Percentiles rank a stretch among this genome's conserved stretches.
phyloP scores from a whole-genome alignment of 2,797 vertebrate species.

The Dicrostonyx torquatus region DNA sequence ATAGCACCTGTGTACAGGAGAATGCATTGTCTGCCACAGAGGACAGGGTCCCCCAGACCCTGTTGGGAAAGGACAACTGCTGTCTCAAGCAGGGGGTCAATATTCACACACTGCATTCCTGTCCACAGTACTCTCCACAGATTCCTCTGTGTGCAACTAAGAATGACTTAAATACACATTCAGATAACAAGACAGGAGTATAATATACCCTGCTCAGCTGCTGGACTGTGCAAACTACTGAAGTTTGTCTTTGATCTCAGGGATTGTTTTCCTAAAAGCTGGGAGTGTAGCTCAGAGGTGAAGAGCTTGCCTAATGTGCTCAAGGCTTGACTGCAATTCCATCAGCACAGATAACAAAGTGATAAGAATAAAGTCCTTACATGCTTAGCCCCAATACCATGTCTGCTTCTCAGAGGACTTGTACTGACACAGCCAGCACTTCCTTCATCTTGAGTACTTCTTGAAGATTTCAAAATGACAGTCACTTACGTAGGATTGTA shows the following conservation, averaged over 20 bases:
- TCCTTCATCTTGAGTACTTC: neutral
- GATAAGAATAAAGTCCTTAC: neutral
- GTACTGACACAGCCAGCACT: neutral
- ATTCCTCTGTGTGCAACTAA: too few relatives aligned
- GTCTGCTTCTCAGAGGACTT: neutral
- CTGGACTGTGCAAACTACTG: too few relatives aligned
- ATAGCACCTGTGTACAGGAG: neutral
- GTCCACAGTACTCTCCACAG: neutral
- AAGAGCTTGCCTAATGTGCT: neutral
- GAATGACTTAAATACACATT: neutral
- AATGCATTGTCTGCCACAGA: neutral
- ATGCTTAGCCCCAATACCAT: neutral
- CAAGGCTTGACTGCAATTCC: neutral
- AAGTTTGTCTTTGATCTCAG: neutral
- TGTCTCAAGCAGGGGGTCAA: neutral
- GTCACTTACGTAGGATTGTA: conserved; percentile 78
- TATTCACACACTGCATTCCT: neutral
- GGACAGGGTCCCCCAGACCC: neutral
- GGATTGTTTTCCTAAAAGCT: neutral
- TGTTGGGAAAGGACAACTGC: neutral
- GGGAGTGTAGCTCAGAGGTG: neutral
- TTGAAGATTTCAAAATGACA: neutral
- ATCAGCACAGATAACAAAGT: neutral
- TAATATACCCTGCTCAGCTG: neutral
- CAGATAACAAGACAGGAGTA: neutral